Base-by-base conservation (phyloP, 2,888 invertebrate species). In the Nomada fucata region DNA sequence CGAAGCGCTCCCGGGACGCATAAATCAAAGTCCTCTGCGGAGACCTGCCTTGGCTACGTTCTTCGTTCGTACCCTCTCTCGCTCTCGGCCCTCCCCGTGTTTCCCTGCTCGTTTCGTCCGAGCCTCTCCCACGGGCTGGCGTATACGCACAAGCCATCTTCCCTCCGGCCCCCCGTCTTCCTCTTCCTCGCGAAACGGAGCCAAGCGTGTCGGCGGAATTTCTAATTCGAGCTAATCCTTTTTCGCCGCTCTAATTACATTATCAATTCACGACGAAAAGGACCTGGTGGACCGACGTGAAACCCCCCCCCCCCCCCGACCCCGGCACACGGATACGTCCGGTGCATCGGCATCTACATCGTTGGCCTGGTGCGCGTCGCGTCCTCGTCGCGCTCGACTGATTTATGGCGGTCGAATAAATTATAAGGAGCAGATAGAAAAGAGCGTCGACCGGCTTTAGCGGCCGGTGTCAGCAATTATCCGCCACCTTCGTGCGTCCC, bases 141-240 rank as follows among this genome's bases (percentile, higher is more conserved):
- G 13, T 10, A 9, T 7, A 15, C 50, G 3, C 15, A 11, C 36
- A 1, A 3, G n/a, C 29, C 7, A 9, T 13, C 9, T 52, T 5
- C 9, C 18, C 53, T 2, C 13, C 15, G 4, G 13, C 36, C 42
- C 18, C 10, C 11, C n/a, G 23, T 60, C 26, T 60, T 36, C 36
- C 52, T 61, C 52, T 13, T 53, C 42, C 44, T n/a, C 26, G 42
- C 60, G 70, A 67, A 57, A 52, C 59, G 50, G 60, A 50, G 67
- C 10, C 50, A 55, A 59, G 77, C 85, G 85, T 86, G 85, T 87
- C 83, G 83, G 75, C 65, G 83, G 86, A 89, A 91, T 91, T 92
- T 91, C 91, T 90, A 91, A 91, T 91, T 91, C 91, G 89, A 72
- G 89, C 90, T 91, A 91, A 92, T 92, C 89, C 91, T 88, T 90